These are phyloP conservation scores for Fragum whitleyi DNA, from an alignment of 2,888 invertebrate genomes.

Conservation along the genomic window DNA sequence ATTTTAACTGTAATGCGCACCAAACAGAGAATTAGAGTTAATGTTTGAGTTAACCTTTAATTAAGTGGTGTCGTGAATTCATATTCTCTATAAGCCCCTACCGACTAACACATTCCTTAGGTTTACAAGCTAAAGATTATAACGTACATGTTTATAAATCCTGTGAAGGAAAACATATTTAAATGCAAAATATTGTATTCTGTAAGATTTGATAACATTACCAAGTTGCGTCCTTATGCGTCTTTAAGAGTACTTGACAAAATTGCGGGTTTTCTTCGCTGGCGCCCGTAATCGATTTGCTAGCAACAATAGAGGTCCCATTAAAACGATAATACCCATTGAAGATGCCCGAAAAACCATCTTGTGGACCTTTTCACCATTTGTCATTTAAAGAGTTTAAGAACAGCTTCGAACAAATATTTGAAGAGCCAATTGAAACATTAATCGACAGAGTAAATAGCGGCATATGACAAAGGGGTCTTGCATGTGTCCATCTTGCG, in stretches of 20 bases:
- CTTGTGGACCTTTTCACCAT: slow-evolving; percentile 18
- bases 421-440: slow-evolving; percentile 29
- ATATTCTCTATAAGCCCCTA: no score
- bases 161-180: no score
- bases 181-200: no score
- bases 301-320: not conserved
- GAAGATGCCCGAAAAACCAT: slow-evolving; percentile 27
- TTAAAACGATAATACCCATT: slow-evolving; percentile 13
- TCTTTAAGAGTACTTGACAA: not conserved
- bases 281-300: slow-evolving; percentile 4
- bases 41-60: no score
- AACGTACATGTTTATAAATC: no score
- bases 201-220: no score
- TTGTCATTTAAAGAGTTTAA: slow-evolving; percentile 19
- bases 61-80: no score
- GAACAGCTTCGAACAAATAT: slow-evolving; percentile 14
- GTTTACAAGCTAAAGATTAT: no score
- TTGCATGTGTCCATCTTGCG: not conserved
- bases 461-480: not conserved
- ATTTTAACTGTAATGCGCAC: no score
- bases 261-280: not conserved
- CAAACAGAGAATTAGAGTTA: no score
- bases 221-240: no score
- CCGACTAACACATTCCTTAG: no score
- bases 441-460: slow-evolving; percentile 24